Evolutionary conservation across 2,888 invertebrate species (phyloP), one percentile per base, ranked within the genome.

Genomic region (Heliconius aoede): DNA sequence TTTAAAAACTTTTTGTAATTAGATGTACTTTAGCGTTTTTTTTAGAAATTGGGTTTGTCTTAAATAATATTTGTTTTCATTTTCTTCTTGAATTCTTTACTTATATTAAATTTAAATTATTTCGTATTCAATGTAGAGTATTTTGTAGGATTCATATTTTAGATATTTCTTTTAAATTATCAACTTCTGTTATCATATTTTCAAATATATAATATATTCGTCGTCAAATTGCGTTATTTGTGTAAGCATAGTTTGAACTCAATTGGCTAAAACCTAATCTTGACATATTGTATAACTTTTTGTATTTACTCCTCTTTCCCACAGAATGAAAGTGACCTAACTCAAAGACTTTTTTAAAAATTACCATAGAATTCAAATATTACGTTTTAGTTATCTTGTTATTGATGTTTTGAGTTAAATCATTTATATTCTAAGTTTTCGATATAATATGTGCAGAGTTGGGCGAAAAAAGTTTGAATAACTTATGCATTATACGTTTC

Each of bases 1-100:
- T 68, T 72, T 76, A 64, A 28, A 58, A 40, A 51, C 72, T 77
- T 77, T 74, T 72, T 60, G 74, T 78, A 79, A 76, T 68, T 77
- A 60, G 60, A 26, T 73, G 30, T n/a, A n/a, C 26, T 9, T 51
- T 30, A 64, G 62, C 13, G 32, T 67, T 36, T n/a, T n/a, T n/a
- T n/a, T n/a, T 69, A 30, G 11, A 15, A 58, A 65, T 72, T 58
- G 55, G 64, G 62, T 65, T 65, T 26, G n/a, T 69, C 28, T 40
- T 55, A 58, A 4, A 32, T 73, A 15, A 11, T 74, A 24, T 51
- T 4, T 62, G 11, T n/a, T 55, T 51, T 69, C 30, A 15, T 61
- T 28, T 30, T 32, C 60, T 58, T 67, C 58, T 67, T 21, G 11
- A 13, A 26, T 51, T 30, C 46, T 62, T 9, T 64, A 64, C n/a